Evolutionary conservation across 2,113 vertebrate genomes (phyloP), one percentile per base, ranked within the genome.

Genomic region (Spea bombifrons): DNA sequence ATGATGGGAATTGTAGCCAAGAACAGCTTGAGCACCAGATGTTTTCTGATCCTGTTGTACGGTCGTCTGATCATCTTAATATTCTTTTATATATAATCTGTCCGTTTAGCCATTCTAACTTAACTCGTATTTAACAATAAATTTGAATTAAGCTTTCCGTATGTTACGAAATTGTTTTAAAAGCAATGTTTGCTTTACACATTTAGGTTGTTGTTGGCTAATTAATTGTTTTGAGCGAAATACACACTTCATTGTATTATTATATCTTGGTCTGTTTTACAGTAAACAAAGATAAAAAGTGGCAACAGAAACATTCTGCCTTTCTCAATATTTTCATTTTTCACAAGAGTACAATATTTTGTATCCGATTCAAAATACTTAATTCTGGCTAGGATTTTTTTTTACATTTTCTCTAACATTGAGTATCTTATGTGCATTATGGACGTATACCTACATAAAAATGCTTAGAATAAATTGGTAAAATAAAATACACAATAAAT

Each of bases 161-260:
- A 64, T 64, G 61, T 17, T 64, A 64, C 30, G 30, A 17, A 64
- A 64, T 64, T 64, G 16, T 15, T 64, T 16, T 17, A 64, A 64
- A 17, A 64, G 17, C n/a, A 64, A 64, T 64, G 17, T 64, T 64
- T 64, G 61, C 61, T 64, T 64, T 64, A 64, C 61, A 64, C 61
- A 30, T 64, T 64, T 13, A 3, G 15, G 5, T 30, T 64, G 61
- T 64, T 64, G 17, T 64, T 30, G n/a, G n/a, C 17, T 64, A 64
- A 16, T 64, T 64, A 64, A 64, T 64, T 64, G 61, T 16, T 30
- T 64, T 16, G 30, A 64, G 61, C 7, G 61, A 64, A 64, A 17
- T 64, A 64, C n/a, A 64, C 16, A 64, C 61, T 30, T 59, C 12
- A 13, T 7, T 64, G 61, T 64, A 7, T 16, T 30, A 64, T 30